Conservation (phyloP, 2,888 invertebrate species). For the Drosophila nigricruria region DNA sequence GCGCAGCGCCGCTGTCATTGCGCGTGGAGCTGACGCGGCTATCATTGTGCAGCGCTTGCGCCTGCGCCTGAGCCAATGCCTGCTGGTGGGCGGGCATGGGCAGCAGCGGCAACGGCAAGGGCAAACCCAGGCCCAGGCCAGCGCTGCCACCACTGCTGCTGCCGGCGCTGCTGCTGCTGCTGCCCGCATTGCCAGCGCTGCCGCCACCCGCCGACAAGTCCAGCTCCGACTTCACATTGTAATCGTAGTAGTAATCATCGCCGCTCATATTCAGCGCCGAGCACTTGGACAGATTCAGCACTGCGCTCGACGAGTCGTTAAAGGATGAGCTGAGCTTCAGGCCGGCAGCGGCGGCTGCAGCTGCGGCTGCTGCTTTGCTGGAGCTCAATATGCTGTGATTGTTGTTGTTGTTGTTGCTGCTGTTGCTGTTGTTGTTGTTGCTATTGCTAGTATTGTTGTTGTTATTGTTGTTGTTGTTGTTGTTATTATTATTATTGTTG, state of each 20-base stretch:
- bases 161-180: conserved; percentile 29
- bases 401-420: conserved; percentile 60
- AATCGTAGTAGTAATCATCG: conserved; percentile 80
- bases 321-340: conserved; percentile 69
- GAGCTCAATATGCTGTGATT: conserved; percentile 43
- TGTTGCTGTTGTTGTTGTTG: conserved; percentile 59
- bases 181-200: conserved; percentile 22
- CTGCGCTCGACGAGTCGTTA: conserved; percentile 71
- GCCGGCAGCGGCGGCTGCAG: not conserved
- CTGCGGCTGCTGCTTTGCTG: conserved; percentile 43
- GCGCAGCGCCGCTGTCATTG: conserved; percentile 66
- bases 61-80: conserved; percentile 49
- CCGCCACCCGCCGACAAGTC: conserved; percentile 68
- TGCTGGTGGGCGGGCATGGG: conserved; percentile 78
- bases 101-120: conserved; percentile 10
- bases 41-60: conserved; percentile 66
- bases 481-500: conserved; percentile 63
- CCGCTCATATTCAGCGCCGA: conserved; percentile 67
- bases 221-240: conserved; percentile 82
- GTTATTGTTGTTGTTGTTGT: conserved; percentile 57
- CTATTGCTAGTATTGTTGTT: conserved; percentile 63
- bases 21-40: conserved; percentile 84
- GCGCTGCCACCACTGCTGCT: conserved; percentile 22
- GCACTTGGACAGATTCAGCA: conserved; percentile 81
- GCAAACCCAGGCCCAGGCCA: not conserved